Base-by-base conservation (phyloP, 2,113 vertebrate genomes). In the Gymnobelideus leadbeateri region DNA sequence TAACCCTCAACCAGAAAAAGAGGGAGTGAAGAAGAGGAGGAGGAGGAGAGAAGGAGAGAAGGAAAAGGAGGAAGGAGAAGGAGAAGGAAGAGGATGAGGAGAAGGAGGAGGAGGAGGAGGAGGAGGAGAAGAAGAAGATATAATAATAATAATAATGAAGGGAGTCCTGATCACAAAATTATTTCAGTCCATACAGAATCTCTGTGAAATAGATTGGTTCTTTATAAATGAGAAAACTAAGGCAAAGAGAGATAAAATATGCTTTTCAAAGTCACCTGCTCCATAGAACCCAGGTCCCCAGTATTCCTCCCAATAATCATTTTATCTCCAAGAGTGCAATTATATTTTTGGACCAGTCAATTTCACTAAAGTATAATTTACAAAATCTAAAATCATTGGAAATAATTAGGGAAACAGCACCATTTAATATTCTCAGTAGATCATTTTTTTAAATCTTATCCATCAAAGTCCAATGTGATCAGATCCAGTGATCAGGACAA, bases 181-280 rank as follows among this genome's bases (percentile, higher is more conserved):
- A 28, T 68, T 68, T 68, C 28, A 61, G 26, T 31, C 9, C 28
- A 12, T 14, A 12, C 28, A 68, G 16, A 68, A 68, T 31, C 57
- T 68, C 31, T 12, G 31, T 68, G 93, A 93, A 5, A 61, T 52
- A 50, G 89, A 96, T 28, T 55, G 93, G 49, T 90, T 51, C 94
- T 54, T 96, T 92, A 92, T 28, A 57, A 55, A 89, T 21, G 11
- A 93, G 31, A 96, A 11, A 89, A 57, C 47, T 28, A 92, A 94
- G 3, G 92, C 25, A 92, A 68, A 68, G 28, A 68, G 11, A 68
- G 11, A 28, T 68, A 68, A 68, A 68, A 68, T 3, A 51, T 51
- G 11, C 26, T 68, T 28, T 57, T 50, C n/a, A 55, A 21, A 46
- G 31, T 47, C 19, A 55, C 43, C 37, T 12, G 51, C 31, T 43